These are phyloP conservation scores for Paramormyrops kingsleyae DNA, from an alignment of 2,113 vertebrate genomes.

Conservation along the genomic window DNA sequence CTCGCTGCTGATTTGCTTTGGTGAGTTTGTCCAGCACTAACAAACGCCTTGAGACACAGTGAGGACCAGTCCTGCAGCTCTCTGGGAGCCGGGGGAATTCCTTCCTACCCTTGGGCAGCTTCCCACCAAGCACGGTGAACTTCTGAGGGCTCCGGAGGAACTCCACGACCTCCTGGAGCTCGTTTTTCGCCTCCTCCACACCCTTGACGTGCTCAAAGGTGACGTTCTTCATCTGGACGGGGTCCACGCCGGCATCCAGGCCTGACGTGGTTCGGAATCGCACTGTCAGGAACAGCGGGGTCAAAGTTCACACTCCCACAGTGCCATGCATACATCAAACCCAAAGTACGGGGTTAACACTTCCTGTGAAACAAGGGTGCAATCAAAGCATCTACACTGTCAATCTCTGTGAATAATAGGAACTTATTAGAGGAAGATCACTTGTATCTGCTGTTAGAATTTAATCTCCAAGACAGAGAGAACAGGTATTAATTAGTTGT, in stretches of 20 bases:
- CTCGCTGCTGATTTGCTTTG: not conserved
- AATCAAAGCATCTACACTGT: not conserved
- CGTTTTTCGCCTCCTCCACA: slow-evolving; percentile 93
- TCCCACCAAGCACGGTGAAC: slow-evolving; percentile 89
- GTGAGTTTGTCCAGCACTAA: not conserved
- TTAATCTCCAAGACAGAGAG: not conserved
- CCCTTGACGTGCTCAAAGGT: slow-evolving; percentile 98
- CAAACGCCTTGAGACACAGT: not conserved
- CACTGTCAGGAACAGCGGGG: slow-evolving; percentile 70
- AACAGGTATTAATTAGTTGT: not conserved
- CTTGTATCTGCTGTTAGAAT: not conserved
- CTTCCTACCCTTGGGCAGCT: slow-evolving; percentile 88
- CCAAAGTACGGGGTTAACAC: not conserved
- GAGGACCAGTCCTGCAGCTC: not conserved
- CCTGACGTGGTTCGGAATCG: slow-evolving; percentile 92
- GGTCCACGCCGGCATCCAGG: slow-evolving; percentile 91
- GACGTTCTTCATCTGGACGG: slow-evolving; percentile 93
- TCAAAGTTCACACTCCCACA: slow-evolving; percentile 59
- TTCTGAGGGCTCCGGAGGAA: slow-evolving; percentile 94
- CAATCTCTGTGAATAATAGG: not conserved
- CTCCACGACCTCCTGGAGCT: slow-evolving; percentile 95
- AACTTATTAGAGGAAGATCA: not conserved
- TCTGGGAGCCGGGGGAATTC: too few species aligned
- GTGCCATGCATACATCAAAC: not conserved
- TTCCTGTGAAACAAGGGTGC: not conserved